Conservation (phyloP, 2,797 vertebrate genomes). For the Nannoperca australis region DNA sequence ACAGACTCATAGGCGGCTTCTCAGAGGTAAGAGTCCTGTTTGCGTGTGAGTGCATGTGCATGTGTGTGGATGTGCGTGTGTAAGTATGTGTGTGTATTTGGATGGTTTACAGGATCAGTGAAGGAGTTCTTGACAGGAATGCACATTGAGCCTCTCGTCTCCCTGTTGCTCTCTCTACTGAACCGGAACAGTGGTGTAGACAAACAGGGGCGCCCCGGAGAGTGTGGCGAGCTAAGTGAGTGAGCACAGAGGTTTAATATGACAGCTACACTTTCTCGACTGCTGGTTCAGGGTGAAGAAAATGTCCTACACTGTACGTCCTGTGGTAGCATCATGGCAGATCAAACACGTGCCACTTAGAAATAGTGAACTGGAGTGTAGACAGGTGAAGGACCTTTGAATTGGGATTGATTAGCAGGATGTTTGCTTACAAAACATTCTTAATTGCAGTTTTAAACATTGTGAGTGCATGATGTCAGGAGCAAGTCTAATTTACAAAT, state of each 20-base stretch:
- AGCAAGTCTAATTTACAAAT: too few relatives aligned
- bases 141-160: constrained; percentile 79
- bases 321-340: constrained; percentile 50
- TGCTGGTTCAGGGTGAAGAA: constrained; percentile 67
- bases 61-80: constrained; percentile 16
- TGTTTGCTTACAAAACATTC: not conserved
- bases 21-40: constrained; percentile 46
- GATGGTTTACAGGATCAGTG: constrained; percentile 78
- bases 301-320: constrained; percentile 63
- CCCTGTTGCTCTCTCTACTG: constrained; percentile 84
- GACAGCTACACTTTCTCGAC: constrained; percentile 80
- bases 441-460: constrained; percentile 5
- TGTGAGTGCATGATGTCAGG: not conserved
- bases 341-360: constrained; percentile 49
- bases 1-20: constrained; percentile 58
- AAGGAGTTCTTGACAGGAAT: constrained; percentile 83
- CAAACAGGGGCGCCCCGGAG: constrained; percentile 83
- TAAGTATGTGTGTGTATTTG: constrained; percentile 17
- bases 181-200: constrained; percentile 84
- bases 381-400: constrained; percentile 38
- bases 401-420: constrained; percentile 19
- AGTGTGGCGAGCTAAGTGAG: constrained; percentile 80
- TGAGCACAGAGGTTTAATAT: constrained; percentile 83
- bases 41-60: constrained; percentile 7
- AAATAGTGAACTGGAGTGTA: constrained; percentile 34